phyloP scores from a whole-genome alignment of 2,888 invertebrate species.

The Erpobdella octoculata region DNA sequence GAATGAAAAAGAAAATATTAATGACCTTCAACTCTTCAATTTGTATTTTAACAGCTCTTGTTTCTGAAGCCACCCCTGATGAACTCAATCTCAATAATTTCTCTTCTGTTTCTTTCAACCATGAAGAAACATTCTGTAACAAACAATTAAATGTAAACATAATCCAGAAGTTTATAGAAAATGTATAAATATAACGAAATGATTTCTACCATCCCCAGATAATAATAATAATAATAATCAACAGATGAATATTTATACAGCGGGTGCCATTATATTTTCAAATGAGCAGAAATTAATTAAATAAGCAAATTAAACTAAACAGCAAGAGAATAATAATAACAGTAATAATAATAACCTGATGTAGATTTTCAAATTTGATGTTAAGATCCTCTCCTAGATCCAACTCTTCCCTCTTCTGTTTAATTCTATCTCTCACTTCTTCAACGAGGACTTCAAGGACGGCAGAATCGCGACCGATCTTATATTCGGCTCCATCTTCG shows the following conservation, averaged over 20 bases:
- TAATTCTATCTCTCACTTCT: slow-evolving; percentile 18
- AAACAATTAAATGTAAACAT: neutral
- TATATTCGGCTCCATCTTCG: neutral
- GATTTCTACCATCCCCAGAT: too few species aligned
- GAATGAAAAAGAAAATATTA: neutral
- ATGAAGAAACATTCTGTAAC: slow-evolving; percentile 44
- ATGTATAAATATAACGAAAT: too few species aligned
- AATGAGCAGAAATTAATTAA: too few species aligned
- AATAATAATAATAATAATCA: too few species aligned
- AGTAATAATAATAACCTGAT: neutral
- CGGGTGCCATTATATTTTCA: too few species aligned
- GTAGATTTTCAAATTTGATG: slow-evolving; percentile 11
- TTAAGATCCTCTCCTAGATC: slow-evolving; percentile 23
- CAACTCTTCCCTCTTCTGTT: slow-evolving; percentile 6
- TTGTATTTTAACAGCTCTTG: slow-evolving; percentile 74
- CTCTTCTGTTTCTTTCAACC: slow-evolving; percentile 63
- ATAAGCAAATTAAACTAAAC: too few species aligned
- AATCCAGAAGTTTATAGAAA: neutral
- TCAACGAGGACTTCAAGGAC: slow-evolving; percentile 5
- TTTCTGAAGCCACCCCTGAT: slow-evolving; percentile 78
- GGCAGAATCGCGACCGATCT: neutral
- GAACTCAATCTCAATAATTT: slow-evolving; percentile 71
- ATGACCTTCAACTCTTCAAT: slow-evolving; percentile 67
- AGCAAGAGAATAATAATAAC: too few species aligned
- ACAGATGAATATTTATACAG: too few species aligned